Percentiles rank a stretch among this genome's conserved stretches.
phyloP scores from a whole-genome alignment of 2,113 vertebrate species.

The Sialia sialis region DNA sequence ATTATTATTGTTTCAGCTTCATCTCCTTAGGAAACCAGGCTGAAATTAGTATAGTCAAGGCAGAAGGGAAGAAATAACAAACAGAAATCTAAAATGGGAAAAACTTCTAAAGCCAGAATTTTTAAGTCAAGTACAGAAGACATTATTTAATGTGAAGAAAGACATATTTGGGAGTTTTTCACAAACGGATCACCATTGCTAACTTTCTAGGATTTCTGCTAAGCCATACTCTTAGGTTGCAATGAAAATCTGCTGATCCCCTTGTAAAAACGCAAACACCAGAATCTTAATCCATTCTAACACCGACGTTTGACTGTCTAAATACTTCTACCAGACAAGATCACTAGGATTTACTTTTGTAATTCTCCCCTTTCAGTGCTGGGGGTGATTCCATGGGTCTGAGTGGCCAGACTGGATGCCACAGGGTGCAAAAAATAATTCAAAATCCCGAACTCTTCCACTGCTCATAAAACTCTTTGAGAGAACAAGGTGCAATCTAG shows the following conservation, averaged over 20 bases:
- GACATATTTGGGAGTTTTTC: not conserved
- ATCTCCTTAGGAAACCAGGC: not conserved
- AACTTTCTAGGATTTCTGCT: slow-evolving; percentile 31
- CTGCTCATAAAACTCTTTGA: not conserved
- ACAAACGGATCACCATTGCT: not conserved
- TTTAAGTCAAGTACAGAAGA: not conserved
- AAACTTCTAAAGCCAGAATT: not conserved
- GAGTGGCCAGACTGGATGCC: not conserved
- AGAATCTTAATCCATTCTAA: slow-evolving; percentile 2
- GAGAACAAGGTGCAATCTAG: not conserved
- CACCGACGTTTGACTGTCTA: not conserved
- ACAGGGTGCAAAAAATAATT: not conserved
- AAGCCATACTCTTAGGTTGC: not conserved
- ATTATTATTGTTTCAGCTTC: not conserved
- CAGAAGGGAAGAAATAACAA: not conserved
- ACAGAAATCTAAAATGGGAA: not conserved
- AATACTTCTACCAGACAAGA: not conserved
- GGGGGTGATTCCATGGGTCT: not conserved
- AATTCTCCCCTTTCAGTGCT: not conserved
- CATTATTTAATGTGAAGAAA: not conserved
- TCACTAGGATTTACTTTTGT: not conserved
- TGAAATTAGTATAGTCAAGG: not conserved
- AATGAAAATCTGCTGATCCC: slow-evolving; percentile 17
- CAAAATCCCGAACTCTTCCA: not conserved
- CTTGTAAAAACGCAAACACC: not conserved